Evolutionary conservation across 1,140 invertebrate genomes (phyloP), one percentile per base, ranked within the genome.

Genomic region (Habropoda laboriosa): DNA sequence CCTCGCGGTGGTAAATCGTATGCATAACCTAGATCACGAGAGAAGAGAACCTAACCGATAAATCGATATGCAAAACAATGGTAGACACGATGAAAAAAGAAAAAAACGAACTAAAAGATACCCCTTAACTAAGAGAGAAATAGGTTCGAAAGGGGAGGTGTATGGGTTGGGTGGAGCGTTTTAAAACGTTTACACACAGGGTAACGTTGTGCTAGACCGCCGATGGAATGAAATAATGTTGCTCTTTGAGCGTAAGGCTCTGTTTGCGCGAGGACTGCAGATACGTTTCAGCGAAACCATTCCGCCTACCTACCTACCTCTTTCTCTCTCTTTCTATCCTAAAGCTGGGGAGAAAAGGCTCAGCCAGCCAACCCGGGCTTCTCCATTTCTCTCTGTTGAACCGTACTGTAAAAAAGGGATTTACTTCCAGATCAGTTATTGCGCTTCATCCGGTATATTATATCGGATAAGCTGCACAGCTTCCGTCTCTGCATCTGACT

Each of bases 381-480:
- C 53, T 58, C 75, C 42, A 71, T 78, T 78, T 79, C 61, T 58
- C 71, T 75, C 60, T 53, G 70, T 49, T 60, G 49, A 64, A 66
- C 60, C 78, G 78, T 66, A 57, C 70, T 57, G 47, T 45, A 74
- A 74, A 79, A 74, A 49, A 76, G 66, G 73, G 63, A 80, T 76
- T 80, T 76, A 61, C 79, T 68, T 76, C 73, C 72, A 73, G 63
- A 80, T 80, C 79, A 66, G 73, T 68, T 76, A 68, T 80, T 30
- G 61, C 63, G 40, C 67, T 66, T 64, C 51, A 47, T 80, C 77
- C 53, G 61, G 76, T 66, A 79, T 79, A 79, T 79, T 82, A 74
- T 80, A 82, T 82, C 53, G 58, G 45, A 80, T 76, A 76, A 80
- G 47, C 79, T 75, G 68, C 72, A 40, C 61, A 60, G 55, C 63